Evolutionary conservation across 2,888 invertebrate species (phyloP).

Genomic region (Exocentrus adspersus): DNA sequence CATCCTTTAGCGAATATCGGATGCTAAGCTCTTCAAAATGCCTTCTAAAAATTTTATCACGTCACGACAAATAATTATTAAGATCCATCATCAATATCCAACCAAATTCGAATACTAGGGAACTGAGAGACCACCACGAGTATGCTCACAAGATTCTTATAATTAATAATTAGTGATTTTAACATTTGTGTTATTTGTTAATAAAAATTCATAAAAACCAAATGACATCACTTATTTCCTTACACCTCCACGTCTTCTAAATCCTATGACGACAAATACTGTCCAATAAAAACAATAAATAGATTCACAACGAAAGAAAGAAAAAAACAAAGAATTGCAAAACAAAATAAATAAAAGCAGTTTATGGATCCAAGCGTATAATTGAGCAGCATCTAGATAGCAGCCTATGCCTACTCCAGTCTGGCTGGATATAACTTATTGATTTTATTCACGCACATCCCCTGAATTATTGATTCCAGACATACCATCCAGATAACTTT

Average conservation of each 20-base stretch:
- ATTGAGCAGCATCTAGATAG: too few relatives aligned
- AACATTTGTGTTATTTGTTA: conserved; percentile 2
- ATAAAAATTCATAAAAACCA: not conserved
- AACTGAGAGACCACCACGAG: conserved; percentile 3
- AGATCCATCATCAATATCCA: not conserved
- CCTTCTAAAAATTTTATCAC: not conserved
- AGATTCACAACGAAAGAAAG: too few relatives aligned
- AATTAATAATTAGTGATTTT: not conserved
- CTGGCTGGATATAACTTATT: too few relatives aligned
- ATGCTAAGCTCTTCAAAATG: not conserved
- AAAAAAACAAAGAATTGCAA: too few relatives aligned
- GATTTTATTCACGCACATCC: too few relatives aligned
- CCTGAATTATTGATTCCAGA: too few relatives aligned
- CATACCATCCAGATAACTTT: too few relatives aligned
- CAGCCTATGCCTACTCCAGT: too few relatives aligned
- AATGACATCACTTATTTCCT: not conserved
- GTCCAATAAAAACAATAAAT: too few relatives aligned
- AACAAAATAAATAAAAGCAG: too few relatives aligned
- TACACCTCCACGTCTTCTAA: not conserved
- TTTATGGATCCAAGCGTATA: too few relatives aligned
- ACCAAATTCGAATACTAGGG: not conserved
- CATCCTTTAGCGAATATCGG: not conserved
- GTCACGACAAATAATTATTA: not conserved
- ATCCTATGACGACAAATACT: too few relatives aligned
- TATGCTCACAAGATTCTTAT: not conserved